Evolutionary conservation across 1,140 invertebrate species (phyloP), one percentile per base, ranked within the genome.

Genomic region (Meloidogyne floridensis): DNA sequence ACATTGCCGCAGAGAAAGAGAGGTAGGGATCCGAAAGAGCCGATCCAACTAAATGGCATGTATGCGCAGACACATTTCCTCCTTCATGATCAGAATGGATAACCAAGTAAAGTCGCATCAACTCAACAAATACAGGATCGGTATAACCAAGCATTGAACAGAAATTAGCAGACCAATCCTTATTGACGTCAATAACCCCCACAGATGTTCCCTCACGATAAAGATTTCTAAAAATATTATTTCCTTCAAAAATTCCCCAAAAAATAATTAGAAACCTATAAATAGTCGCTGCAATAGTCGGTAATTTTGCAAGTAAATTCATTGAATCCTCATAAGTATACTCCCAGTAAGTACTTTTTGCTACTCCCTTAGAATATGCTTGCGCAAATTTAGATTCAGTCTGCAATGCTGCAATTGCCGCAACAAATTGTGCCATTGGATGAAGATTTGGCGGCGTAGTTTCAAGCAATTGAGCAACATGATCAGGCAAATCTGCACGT

Each of bases 141-240:
- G 95, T 94, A 91, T 95, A 97, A 72, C 96, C 96, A 13, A 98
- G 92, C 95, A 97, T 97, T 84, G 92, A 93, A 76, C 94, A 93
- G 91, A 98, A 98, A 91, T 98, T 98, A 86, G 93, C 93, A 3
- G 95, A 95, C 96, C 96, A 98, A 92, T 98, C 96, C 51, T 95
- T 94, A 87, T 93, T 93, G 3, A 93, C 92, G 89, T 98, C 95
- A 85, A 98, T 95, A 1, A 95, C 93, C 18, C 94, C 94, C 77
- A 96, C 94, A 32, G 93, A 93, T 85, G 94, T 94, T 77, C 95
- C 95, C 87, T 95, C 94, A 83, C 93, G 92, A 91, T 95, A 96
- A 32, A 95, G 92, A 90, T 96, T 96, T 86, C 94, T 93, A 59
- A 81, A 74, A 75, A 73, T 80, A 1, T 32, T 32, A 32, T 32